Evolutionary conservation across 2,113 vertebrate species (phyloP).

Genomic region (Epinephelus cyanopodus): DNA sequence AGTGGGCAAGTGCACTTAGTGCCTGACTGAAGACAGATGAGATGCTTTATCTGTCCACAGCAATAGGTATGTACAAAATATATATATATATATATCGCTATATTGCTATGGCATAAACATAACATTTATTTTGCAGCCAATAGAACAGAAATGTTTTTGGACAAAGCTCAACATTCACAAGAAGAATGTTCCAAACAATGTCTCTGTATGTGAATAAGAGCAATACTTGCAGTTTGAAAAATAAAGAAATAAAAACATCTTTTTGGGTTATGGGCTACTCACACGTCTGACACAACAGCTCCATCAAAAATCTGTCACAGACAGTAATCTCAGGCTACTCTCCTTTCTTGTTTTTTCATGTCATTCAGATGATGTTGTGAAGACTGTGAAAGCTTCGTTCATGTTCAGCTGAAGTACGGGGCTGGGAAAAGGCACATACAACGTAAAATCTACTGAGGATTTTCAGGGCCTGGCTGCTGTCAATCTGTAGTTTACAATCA

Average conservation of each 20-base stretch:
- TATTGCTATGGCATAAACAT: not conserved
- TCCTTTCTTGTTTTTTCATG: constrained; percentile 3
- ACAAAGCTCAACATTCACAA: not conserved
- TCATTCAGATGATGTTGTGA: constrained; percentile 17
- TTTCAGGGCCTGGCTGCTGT: not conserved
- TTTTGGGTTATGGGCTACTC: constrained; percentile 3
- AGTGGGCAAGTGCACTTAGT: not conserved
- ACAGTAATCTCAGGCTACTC: not conserved
- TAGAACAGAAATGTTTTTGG: not conserved
- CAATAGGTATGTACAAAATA: not conserved
- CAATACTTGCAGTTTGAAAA: not conserved
- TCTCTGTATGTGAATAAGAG: not conserved
- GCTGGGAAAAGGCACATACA: constrained; percentile 21
- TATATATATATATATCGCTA: not conserved
- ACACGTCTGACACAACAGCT: not conserved
- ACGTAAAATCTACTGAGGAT: not conserved
- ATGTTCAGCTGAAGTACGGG: not conserved
- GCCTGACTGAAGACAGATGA: not conserved
- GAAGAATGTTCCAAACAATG: not conserved
- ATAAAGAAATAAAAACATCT: not conserved
- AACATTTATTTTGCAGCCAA: not conserved
- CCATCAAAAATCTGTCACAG: not conserved
- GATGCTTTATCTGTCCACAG: not conserved
- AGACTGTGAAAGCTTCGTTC: constrained; percentile 18
- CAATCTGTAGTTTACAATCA: not conserved